Evolutionary conservation across 2,113 vertebrate genomes (phyloP).

Genomic region (Eclectus roratus): DNA sequence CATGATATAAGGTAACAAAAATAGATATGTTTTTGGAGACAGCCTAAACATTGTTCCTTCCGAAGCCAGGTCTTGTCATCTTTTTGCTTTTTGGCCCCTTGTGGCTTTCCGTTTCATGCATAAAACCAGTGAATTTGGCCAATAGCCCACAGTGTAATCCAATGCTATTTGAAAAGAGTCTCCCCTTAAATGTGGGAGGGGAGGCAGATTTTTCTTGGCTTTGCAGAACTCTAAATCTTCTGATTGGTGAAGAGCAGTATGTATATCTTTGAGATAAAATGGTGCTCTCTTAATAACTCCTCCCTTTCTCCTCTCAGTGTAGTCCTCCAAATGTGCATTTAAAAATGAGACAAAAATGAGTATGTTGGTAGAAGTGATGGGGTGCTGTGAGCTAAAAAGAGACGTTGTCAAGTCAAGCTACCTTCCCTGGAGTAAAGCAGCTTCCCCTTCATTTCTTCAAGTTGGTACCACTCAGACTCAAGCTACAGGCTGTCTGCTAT

Average conservation of each 20-base stretch:
- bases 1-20: not conserved
- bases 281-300: not conserved
- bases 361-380: not conserved
- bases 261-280: not conserved
- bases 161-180: not conserved
- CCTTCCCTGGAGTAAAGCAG: not conserved
- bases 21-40: not conserved
- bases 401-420: not conserved
- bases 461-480: not conserved
- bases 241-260: not conserved
- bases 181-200: not conserved
- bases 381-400: not conserved
- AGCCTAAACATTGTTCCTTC: not conserved
- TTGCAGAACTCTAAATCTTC: not conserved
- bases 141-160: not conserved
- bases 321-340: not conserved
- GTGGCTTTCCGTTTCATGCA: not conserved
- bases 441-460: not conserved
- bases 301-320: not conserved
- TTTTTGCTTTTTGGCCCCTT: not conserved
- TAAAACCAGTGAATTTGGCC: not conserved
- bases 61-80: not conserved
- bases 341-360: not conserved
- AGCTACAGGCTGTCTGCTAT: not conserved
- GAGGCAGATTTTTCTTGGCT: not conserved